Conservation (phyloP, 2,797 vertebrate genomes). For the Malurus leucopterus region DNA sequence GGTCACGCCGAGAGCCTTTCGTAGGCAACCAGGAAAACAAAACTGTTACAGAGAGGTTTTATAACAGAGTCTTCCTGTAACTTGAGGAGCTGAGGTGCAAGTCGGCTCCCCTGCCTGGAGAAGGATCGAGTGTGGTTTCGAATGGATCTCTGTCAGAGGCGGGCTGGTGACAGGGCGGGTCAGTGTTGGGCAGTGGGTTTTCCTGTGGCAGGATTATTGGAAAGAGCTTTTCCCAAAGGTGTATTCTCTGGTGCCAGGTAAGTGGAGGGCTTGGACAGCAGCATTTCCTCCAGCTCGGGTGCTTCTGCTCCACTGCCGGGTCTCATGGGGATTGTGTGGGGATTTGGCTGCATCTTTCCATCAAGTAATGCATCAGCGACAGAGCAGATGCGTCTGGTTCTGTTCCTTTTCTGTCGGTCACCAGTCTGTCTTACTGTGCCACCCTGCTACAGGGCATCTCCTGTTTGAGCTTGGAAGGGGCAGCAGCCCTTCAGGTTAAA, state of each 20-base stretch:
- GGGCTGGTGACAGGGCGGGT: not conserved
- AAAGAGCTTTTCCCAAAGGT: not conserved
- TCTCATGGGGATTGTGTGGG: not conserved
- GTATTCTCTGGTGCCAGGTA: not conserved
- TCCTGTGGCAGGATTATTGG: rapidly evolving
- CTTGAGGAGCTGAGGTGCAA: not conserved
- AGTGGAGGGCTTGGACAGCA: not conserved
- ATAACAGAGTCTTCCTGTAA: slow-evolving; percentile 5
- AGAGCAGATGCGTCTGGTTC: too few species aligned
- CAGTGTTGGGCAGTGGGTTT: not conserved
- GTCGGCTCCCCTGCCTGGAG: not conserved
- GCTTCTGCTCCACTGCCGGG: rapidly evolving
- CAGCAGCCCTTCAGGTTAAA: not conserved
- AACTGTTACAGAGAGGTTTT: not conserved
- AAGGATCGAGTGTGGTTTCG: not conserved
- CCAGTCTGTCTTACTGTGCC: rapidly evolving
- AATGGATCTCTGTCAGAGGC: not conserved
- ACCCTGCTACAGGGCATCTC: rapidly evolving
- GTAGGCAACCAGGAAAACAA: not conserved
- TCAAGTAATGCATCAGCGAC: too few species aligned
- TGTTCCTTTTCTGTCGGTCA: rapidly evolving
- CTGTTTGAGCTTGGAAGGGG: not conserved
- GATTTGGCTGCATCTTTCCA: not conserved
- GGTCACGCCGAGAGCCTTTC: not conserved
- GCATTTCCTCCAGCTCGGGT: not conserved